phyloP scores from a whole-genome alignment of 2,888 invertebrate genomes.

The Drosophila nr. medialis region DNA sequence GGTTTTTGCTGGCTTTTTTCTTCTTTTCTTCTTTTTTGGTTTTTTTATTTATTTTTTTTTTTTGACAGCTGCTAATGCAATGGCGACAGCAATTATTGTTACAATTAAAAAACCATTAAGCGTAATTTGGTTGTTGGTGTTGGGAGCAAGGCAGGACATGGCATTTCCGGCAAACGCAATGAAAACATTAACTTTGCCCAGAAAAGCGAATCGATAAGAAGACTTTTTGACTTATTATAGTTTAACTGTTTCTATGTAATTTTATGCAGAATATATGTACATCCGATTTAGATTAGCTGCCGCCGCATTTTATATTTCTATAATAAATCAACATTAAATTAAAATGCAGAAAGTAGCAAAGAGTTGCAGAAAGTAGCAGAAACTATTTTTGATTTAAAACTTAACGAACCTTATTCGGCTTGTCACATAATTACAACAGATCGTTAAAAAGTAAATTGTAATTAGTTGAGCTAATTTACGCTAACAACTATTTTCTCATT shows the following conservation, averaged over 20 bases:
- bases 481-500: neutral
- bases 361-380: neutral
- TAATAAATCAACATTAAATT: neutral
- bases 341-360: neutral
- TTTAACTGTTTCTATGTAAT: constrained; percentile 21
- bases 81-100: constrained; percentile 82
- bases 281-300: constrained; percentile 28
- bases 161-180: constrained; percentile 72
- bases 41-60: constrained; percentile 16
- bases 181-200: constrained; percentile 62
- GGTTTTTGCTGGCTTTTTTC: constrained; percentile 18
- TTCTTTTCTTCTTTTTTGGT: constrained; percentile 3
- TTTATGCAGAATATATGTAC: constrained; percentile 5
- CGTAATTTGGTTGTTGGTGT: constrained; percentile 69
- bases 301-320: neutral
- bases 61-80: constrained; percentile 46
- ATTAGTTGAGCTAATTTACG: neutral
- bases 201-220: constrained; percentile 49
- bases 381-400: neutral
- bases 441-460: neutral
- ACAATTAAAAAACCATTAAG: constrained; percentile 84
- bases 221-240: constrained; percentile 8
- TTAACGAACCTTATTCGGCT: neutral
- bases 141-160: constrained; percentile 39
- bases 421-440: neutral